phyloP scores from a whole-genome alignment of 1,140 invertebrate genomes.

The Neodiprion fabricii region DNA sequence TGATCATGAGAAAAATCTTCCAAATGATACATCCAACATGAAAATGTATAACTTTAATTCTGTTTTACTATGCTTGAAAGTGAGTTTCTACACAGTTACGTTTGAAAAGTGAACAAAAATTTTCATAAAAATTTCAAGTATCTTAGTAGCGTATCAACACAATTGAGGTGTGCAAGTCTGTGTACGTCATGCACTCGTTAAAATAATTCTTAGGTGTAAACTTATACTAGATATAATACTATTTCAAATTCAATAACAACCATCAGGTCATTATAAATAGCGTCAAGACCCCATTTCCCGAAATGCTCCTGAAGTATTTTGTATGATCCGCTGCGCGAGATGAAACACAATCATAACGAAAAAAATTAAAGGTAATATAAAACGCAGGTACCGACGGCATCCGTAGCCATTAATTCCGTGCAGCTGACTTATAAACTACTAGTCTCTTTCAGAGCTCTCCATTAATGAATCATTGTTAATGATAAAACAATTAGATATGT shows the following conservation, averaged over 20 bases:
- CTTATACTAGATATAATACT: background rate
- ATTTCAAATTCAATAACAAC: background rate
- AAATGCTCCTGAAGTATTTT: background rate
- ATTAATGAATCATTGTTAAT: background rate
- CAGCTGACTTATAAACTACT: background rate
- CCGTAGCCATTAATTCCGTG: background rate
- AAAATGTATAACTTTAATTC: no score
- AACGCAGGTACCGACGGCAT: no score
- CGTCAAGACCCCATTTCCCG: background rate
- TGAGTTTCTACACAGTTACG: no score
- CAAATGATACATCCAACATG: no score
- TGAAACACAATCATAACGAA: background rate
- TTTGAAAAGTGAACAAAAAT: no score
- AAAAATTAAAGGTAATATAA: background rate
- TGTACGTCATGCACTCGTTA: background rate
- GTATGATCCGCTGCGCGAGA: background rate
- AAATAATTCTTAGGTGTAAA: background rate
- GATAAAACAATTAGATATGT: constrained; percentile 37
- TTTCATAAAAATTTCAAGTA: no score
- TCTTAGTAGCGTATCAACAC: no score
- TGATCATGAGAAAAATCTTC: no score
- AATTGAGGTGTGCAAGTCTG: no score
- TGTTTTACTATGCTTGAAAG: no score
- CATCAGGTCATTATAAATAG: background rate
- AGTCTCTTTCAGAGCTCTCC: background rate